Evolutionary conservation across 2,888 invertebrate genomes (phyloP).

Genomic region (Phasia obesa): DNA sequence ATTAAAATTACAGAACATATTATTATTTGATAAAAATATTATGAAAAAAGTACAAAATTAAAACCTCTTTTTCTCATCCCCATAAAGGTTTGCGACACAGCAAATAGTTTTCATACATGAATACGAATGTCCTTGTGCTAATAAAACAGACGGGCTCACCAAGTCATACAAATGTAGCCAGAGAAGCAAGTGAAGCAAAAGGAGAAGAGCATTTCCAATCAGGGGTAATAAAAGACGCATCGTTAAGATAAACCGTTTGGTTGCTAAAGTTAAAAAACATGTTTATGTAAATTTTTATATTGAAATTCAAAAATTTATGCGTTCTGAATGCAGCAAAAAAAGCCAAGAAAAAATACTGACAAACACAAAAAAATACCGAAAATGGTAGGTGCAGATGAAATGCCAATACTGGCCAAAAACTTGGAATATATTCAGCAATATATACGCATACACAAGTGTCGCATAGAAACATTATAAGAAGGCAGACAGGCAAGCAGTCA

Average conservation of each 20-base stretch:
- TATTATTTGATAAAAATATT: too few relatives aligned
- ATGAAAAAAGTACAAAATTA: background rate
- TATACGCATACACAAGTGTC: constrained; percentile 24
- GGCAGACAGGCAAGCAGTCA: constrained; percentile 3
- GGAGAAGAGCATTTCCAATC: constrained; percentile 49
- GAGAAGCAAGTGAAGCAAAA: background rate
- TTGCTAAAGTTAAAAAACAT: constrained; percentile 74
- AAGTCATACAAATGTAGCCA: background rate
- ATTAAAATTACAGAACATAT: too few relatives aligned
- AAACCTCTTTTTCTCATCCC: constrained; percentile 21
- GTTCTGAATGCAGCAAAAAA: constrained; percentile 38
- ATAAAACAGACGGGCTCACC: constrained; percentile 36
- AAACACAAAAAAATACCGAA: constrained; percentile 40
- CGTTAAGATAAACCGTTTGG: constrained; percentile 73
- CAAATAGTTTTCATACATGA: constrained; percentile 50
- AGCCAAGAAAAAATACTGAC: constrained; percentile 4
- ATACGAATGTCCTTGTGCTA: constrained; percentile 64
- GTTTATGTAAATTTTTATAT: constrained; percentile 74
- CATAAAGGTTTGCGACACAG: constrained; percentile 18
- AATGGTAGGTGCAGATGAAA: constrained; percentile 70
- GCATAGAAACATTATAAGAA: background rate
- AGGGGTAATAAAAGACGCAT: constrained; percentile 69
- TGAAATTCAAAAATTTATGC: constrained; percentile 73
- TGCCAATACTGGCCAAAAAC: constrained; percentile 45
- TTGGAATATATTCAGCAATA: constrained; percentile 6